Conservation (phyloP, 2,797 vertebrate species). For the Mormyrus proboscirostris region DNA sequence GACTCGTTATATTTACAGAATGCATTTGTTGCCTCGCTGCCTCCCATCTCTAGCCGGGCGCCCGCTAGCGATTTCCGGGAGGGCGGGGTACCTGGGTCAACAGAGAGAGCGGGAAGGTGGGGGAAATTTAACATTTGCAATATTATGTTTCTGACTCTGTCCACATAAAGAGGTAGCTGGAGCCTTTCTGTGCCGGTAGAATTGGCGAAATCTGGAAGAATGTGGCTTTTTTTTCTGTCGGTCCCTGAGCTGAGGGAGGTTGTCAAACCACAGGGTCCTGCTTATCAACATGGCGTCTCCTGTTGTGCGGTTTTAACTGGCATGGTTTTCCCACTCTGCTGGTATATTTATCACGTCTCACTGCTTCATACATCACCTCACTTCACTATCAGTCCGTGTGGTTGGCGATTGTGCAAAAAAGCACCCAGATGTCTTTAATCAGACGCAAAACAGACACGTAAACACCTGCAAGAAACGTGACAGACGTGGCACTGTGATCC, state of each 20-base stretch:
- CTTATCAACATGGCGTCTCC: constrained; percentile 61
- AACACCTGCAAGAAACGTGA: not conserved
- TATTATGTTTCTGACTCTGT: constrained; percentile 59
- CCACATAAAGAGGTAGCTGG: constrained; percentile 46
- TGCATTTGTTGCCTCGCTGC: not conserved
- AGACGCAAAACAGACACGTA: not conserved
- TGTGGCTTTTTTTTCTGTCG: not conserved
- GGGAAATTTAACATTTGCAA: constrained; percentile 50
- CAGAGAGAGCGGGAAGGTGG: constrained; percentile 32
- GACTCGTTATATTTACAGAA: not conserved
- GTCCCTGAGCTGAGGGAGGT: not conserved
- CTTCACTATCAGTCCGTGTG: not conserved
- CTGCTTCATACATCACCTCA: not conserved
- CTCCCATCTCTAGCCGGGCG: not conserved
- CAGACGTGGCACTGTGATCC: constrained; percentile 25
- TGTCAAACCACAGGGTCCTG: constrained; percentile 36
- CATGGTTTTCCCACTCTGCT: constrained; percentile 21
- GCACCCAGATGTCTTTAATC: constrained; percentile 1
- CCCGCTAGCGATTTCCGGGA: not conserved
- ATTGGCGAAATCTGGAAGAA: not conserved
- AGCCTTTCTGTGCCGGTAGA: not conserved
- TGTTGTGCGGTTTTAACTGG: constrained; percentile 40
- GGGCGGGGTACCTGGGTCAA: not conserved
- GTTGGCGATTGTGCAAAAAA: not conserved
- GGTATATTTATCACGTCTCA: not conserved